Percentiles rank a stretch among this genome's conserved stretches.
phyloP scores from a whole-genome alignment of 2,888 invertebrate species.

The Conus canariensis region DNA sequence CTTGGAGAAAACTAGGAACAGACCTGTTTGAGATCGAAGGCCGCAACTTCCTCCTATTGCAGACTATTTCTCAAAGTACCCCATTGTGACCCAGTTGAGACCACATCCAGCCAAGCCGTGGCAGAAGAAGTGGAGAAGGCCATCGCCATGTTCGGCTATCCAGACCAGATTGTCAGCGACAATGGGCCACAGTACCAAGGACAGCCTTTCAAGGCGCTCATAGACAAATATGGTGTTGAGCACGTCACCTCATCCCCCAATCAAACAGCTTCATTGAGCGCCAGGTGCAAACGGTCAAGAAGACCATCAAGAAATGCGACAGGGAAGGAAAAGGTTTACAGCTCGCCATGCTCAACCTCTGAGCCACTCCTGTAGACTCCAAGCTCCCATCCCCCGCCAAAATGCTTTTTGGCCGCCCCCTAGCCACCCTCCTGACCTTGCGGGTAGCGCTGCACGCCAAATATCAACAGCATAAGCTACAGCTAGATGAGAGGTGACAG shows the following conservation, averaged over 20 bases:
- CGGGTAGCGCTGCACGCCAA: not conserved
- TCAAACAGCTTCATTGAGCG: not conserved
- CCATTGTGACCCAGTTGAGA: not conserved
- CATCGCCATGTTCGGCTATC: not conserved
- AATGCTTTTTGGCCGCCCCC: not conserved
- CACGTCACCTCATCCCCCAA: not conserved
- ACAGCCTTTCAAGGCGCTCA: not conserved
- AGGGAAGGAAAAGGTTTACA: not conserved
- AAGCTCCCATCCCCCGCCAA: not conserved
- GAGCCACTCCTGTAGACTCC: not conserved
- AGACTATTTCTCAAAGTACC: constrained; percentile 20
- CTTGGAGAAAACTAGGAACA: not conserved
- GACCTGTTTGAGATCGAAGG: constrained; percentile 6
- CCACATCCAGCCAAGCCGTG: not conserved
- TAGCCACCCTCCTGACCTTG: not conserved
- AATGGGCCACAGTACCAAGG: not conserved
- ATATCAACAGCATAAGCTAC: too few relatives aligned
- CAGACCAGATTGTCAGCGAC: not conserved
- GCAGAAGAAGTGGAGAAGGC: not conserved
- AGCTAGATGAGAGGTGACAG: too few relatives aligned
- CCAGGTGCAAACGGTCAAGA: not conserved
- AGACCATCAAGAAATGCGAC: constrained; percentile 7
- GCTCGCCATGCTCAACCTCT: not conserved
- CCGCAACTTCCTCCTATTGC: not conserved
- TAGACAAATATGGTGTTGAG: not conserved